Evolutionary conservation across 2,113 vertebrate genomes (phyloP), one percentile per base, ranked within the genome.

Genomic region (Callionymus lyra): DNA sequence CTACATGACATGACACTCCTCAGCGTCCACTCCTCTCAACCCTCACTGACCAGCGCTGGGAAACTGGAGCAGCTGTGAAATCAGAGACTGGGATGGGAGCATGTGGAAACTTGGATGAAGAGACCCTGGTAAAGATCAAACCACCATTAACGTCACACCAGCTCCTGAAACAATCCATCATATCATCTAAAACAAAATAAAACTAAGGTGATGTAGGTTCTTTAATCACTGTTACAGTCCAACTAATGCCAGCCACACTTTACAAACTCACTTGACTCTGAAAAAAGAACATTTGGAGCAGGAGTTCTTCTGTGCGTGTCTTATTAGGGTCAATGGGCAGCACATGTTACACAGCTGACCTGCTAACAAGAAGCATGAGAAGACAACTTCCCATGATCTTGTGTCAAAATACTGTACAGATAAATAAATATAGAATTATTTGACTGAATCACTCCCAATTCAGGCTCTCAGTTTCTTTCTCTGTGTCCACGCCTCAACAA

Each of bases 61-160:
- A 68, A 67, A 63, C 49, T 44, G 18, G 27, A 53, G 53, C 78
- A 83, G 81, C 78, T 81, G 69, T 68, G 48, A 71, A 80, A 79
- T 66, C 74, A 79, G 39, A 62, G 9, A 53, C 44, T 31, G 47
- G 62, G 46, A 65, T 13, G 1, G 37, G 16, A 47, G n/a, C n/a
- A n/a, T n/a, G n/a, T n/a, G n/a, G 31, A 14, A 34, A 50, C 41
- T 39, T 37, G 41, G 12, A 47, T 31, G 6, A 16, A 48, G 18
- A 14, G n/a, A n/a, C n/a, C n/a, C n/a, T 1, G 16, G 34, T 8
- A 1, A 6, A 56, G 36, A 51, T 47, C 43, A 41, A 33, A 58
- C 56, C 44, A 43, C 44, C 49, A 13, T 6, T 31, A 16, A 31
- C 40, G 12, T n/a, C n/a, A n/a, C n/a, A n/a, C n/a, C n/a, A n/a